These are phyloP conservation scores for Stictonetta naevosa DNA, from an alignment of 2,113 vertebrate species.

Conservation along the genomic window DNA sequence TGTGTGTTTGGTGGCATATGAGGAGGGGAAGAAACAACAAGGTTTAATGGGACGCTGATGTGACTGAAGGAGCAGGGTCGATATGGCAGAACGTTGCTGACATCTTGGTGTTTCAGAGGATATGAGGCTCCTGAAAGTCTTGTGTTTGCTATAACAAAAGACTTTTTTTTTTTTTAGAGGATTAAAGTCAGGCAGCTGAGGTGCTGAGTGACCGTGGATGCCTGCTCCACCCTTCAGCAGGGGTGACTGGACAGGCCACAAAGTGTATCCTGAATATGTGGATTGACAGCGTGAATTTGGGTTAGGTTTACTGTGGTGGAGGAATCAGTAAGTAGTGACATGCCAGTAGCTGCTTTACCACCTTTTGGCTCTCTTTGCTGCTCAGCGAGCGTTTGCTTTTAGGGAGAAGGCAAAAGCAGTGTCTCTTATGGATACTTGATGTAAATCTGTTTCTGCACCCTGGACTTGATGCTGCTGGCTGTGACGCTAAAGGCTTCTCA, in stretches of 20 bases:
- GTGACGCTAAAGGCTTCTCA: not conserved
- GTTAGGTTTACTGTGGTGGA: not conserved
- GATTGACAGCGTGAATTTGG: not conserved
- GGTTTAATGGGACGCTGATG: not conserved
- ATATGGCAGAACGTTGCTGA: not conserved
- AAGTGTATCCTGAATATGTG: accelerated
- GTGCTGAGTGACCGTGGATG: not conserved
- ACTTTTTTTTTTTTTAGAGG: not conserved
- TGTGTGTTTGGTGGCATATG: not conserved
- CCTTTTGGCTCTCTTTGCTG: not conserved
- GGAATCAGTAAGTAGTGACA: not conserved
- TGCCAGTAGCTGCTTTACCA: not conserved
- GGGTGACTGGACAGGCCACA: not conserved
- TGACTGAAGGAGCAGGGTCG: not conserved
- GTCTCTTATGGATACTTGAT: not conserved
- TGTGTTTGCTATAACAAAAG: not conserved
- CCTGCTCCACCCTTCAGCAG: not conserved
- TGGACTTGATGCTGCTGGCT: not conserved
- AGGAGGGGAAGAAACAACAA: not conserved
- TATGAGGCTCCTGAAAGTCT: not conserved
- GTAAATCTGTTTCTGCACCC: not conserved
- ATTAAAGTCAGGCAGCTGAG: not conserved
- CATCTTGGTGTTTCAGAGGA: not conserved
- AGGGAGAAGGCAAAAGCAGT: not conserved
- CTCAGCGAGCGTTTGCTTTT: accelerated